These are phyloP conservation scores for Falco columbarius DNA, from an alignment of 2,797 vertebrate species.

Conservation along the genomic window DNA sequence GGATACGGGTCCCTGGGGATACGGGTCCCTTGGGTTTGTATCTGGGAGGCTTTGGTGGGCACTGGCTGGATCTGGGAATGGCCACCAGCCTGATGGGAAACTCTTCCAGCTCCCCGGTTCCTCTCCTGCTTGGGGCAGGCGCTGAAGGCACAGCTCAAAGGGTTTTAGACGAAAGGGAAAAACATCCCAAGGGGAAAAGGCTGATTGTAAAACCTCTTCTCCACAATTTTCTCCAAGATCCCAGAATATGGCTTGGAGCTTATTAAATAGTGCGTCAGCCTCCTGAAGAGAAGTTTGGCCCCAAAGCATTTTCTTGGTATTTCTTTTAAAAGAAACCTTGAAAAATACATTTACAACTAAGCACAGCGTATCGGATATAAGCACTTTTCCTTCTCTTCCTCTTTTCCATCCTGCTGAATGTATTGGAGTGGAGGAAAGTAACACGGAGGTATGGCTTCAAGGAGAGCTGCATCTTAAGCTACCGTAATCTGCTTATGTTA, in stretches of 20 bases:
- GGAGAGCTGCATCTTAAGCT: not conserved
- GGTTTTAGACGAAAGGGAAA: not conserved
- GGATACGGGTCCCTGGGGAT: too few relatives aligned
- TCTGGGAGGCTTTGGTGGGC: not conserved
- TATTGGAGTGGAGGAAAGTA: not conserved
- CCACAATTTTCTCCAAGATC: not conserved
- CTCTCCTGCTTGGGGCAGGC: not conserved
- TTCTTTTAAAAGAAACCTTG: not conserved
- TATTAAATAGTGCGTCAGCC: not conserved
- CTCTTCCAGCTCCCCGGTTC: not conserved
- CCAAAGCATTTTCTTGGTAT: not conserved
- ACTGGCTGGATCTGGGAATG: not conserved
- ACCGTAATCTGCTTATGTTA: not conserved
- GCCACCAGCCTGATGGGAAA: not conserved
- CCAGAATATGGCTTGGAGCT: not conserved
- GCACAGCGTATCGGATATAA: not conserved
- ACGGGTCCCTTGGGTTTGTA: too few relatives aligned
- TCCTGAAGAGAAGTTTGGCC: not conserved
- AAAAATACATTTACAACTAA: not conserved
- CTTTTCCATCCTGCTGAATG: accelerated
- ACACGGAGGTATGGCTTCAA: not conserved
- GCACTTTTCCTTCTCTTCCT: not conserved
- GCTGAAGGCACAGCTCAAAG: not conserved
- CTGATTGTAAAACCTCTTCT: not conserved
- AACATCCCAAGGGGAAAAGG: not conserved